Evolutionary conservation across 2,113 vertebrate genomes (phyloP).

Genomic region (Ellobius talpinus): DNA sequence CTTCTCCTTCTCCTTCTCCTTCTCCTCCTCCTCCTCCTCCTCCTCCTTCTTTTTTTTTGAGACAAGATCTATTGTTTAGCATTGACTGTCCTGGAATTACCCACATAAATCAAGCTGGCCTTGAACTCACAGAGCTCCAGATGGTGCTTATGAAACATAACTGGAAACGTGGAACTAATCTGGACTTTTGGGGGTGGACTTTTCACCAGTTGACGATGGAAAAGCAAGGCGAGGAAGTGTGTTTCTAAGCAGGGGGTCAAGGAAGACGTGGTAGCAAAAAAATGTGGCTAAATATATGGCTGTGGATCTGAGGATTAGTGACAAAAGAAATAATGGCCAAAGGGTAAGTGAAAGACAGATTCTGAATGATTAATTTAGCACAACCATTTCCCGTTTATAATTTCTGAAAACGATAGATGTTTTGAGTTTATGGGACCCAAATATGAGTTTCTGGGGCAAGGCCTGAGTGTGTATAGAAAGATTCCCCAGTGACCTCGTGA

Average conservation of each 20-base stretch:
- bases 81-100: neutral
- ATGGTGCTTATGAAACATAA: neutral
- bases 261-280: neutral
- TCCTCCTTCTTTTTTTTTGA: neutral
- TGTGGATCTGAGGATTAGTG: neutral
- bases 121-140: neutral
- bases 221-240: neutral
- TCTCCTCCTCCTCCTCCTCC: too few relatives aligned
- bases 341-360: neutral
- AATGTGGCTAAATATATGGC: neutral
- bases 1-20: too few relatives aligned
- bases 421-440: slow-evolving; percentile 14
- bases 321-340: neutral
- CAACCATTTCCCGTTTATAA: neutral
- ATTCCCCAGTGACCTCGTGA: neutral
- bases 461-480: neutral
- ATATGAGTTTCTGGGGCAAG: neutral
- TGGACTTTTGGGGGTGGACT: neutral
- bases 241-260: neutral
- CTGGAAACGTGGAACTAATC: neutral
- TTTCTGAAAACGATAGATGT: slow-evolving; percentile 9
- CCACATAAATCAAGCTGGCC: neutral
- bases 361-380: slow-evolving; percentile 23
- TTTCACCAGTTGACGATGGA: neutral
- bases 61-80: neutral